phyloP scores from a whole-genome alignment of 2,113 vertebrate species.

The Takifugu flavidus region DNA sequence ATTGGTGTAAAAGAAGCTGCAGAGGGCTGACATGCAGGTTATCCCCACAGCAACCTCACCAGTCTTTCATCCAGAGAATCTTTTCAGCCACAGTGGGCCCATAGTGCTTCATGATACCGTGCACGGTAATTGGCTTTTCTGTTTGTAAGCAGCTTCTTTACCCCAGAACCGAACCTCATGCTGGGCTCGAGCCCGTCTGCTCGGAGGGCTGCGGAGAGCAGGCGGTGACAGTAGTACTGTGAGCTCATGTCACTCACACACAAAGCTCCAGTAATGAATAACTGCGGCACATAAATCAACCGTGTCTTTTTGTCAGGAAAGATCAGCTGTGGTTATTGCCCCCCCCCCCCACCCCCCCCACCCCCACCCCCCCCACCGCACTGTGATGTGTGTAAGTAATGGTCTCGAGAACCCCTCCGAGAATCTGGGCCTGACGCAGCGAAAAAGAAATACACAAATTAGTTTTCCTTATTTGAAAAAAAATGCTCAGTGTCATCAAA shows the following conservation, averaged over 20 bases:
- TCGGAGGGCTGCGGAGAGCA: constrained; percentile 39
- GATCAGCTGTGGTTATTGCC: constrained; percentile 13
- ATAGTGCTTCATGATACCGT: constrained; percentile 53
- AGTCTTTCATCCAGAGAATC: constrained; percentile 50
- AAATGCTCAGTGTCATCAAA: constrained; percentile 55
- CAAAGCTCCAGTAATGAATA: constrained; percentile 29
- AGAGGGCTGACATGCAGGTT: constrained; percentile 33
- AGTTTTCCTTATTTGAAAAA: constrained; percentile 12
- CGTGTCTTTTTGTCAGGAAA: not conserved
- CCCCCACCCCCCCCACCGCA: not conserved
- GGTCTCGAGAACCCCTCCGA: constrained; percentile 2
- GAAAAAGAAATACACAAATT: constrained; percentile 36
- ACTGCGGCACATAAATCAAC: constrained; percentile 11
- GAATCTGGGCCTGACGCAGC: constrained; percentile 28
- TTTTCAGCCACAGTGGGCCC: constrained; percentile 50
- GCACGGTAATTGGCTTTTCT: constrained; percentile 60
- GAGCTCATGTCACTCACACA: constrained; percentile 29
- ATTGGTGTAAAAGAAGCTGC: constrained; percentile 28
- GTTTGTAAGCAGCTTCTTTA: constrained; percentile 59
- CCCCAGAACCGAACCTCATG: constrained; percentile 36
- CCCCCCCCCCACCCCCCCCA: not conserved
- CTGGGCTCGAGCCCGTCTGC: constrained; percentile 51
- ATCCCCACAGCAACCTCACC: constrained; percentile 20
- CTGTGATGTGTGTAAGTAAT: not conserved
- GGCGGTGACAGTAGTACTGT: constrained; percentile 36